Conservation (phyloP, 2,888 invertebrate genomes). For the Eurois occulta region DNA sequence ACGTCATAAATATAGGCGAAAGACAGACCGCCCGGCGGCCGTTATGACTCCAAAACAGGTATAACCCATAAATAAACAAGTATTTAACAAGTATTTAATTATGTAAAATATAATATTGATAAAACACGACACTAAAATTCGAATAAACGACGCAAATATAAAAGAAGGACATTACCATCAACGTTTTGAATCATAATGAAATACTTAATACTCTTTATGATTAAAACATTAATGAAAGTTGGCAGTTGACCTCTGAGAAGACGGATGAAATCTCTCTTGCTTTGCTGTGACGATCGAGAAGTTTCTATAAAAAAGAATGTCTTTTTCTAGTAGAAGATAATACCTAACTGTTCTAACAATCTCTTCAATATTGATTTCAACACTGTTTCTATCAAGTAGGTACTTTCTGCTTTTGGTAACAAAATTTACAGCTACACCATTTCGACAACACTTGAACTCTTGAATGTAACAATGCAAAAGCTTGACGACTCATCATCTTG, state of each 20-base stretch:
- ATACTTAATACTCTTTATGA: slow-evolving; percentile 31
- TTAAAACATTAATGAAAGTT: slow-evolving; percentile 50
- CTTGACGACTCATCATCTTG: background rate
- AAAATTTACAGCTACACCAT: background rate
- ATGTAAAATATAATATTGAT: slow-evolving; percentile 44
- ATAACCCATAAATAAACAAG: slow-evolving; percentile 51
- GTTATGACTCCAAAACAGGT: slow-evolving; percentile 58
- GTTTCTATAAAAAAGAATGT: slow-evolving; percentile 14
- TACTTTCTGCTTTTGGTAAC: background rate
- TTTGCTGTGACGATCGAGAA: background rate
- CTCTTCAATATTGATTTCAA: background rate
- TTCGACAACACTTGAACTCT: slow-evolving; percentile 11
- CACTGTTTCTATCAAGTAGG: background rate
- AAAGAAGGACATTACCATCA: slow-evolving; percentile 48
- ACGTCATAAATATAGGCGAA: slow-evolving; percentile 50
- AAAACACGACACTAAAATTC: slow-evolving; percentile 53
- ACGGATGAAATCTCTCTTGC: slow-evolving; percentile 13
- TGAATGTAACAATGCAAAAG: slow-evolving; percentile 17
- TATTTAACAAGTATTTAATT: slow-evolving; percentile 48
- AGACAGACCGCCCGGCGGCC: slow-evolving; percentile 68
- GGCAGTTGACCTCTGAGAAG: slow-evolving; percentile 24
- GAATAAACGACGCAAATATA: slow-evolving; percentile 55
- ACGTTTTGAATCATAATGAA: slow-evolving; percentile 48
- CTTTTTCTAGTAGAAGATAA: slow-evolving; percentile 2
- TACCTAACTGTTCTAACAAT: background rate